Evolutionary conservation across 2,797 vertebrate genomes (phyloP).

Genomic region (Leptatherina wallacei): DNA sequence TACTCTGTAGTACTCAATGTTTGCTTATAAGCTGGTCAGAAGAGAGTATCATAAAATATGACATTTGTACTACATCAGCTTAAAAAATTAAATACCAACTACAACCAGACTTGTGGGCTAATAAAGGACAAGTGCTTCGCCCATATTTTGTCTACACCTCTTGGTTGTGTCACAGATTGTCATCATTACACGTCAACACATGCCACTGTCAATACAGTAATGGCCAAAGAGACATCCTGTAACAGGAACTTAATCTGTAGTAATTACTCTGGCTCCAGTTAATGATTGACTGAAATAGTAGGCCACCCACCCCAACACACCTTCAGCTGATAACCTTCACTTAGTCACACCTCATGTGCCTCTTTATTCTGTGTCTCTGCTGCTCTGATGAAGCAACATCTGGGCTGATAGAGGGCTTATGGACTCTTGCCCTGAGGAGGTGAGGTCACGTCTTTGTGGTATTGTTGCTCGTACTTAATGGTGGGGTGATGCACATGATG

Average conservation of each 20-base stretch:
- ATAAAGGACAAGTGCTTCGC: conserved; percentile 32
- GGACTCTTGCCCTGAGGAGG: conserved; percentile 43
- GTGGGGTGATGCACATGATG: not conserved
- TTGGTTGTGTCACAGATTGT: conserved; percentile 30
- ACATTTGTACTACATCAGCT: not conserved
- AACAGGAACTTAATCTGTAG: conserved; percentile 14
- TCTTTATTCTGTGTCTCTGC: not conserved
- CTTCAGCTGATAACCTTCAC: conserved; percentile 36
- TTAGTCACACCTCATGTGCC: not conserved
- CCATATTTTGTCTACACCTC: conserved; percentile 29
- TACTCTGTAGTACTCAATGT: not conserved
- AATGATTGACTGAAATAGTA: conserved; percentile 39
- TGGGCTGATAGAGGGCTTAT: conserved; percentile 14
- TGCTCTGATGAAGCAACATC: conserved; percentile 31
- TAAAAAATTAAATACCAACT: not conserved
- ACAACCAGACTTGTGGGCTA: not conserved
- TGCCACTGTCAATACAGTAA: conserved; percentile 21
- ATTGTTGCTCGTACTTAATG: conserved; percentile 13
- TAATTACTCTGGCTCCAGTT: not conserved
- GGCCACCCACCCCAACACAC: conserved; percentile 27
- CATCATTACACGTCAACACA: conserved; percentile 11
- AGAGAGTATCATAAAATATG: conserved; percentile 3
- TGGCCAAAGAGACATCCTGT: conserved; percentile 13
- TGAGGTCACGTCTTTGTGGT: conserved; percentile 19
- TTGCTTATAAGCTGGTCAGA: not conserved